Percentiles rank a stretch among this genome's conserved stretches.
Evolutionary conservation across 2,113 vertebrate genomes (phyloP).

Genomic region (Sinocyclocheilus rhinocerous): DNA sequence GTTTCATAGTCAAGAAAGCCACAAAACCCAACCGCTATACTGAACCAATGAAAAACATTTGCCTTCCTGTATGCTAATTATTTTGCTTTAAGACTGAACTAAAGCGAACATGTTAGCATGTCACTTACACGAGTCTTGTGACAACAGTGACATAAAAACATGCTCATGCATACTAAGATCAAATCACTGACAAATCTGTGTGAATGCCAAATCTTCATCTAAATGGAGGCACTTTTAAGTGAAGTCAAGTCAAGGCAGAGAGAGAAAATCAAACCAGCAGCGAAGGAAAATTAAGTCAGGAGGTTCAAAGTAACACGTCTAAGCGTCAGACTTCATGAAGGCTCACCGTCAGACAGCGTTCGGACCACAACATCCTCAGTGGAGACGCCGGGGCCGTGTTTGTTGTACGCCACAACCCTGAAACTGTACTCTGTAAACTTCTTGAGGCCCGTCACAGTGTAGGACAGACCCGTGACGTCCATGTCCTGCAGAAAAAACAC

Average conservation of each 20-base stretch:
- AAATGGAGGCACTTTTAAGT: neutral
- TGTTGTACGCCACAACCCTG: constrained; percentile 95
- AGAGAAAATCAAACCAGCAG: neutral
- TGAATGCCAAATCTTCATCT: neutral
- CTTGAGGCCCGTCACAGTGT: constrained; percentile 86
- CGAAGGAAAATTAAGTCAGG: neutral
- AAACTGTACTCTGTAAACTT: constrained; percentile 94
- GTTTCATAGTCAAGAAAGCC: neutral
- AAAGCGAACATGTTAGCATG: neutral
- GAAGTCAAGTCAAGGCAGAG: neutral
- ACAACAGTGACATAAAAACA: neutral
- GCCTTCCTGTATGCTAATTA: neutral
- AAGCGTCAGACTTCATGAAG: neutral
- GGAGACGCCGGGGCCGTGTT: constrained; percentile 93
- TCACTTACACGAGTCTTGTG: neutral
- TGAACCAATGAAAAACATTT: neutral
- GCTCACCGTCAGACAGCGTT: constrained; percentile 88
- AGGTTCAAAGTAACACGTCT: neutral
- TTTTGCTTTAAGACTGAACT: neutral
- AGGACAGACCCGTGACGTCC: constrained; percentile 81
- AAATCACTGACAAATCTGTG: neutral
- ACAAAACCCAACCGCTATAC: neutral
- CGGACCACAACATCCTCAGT: constrained; percentile 86
- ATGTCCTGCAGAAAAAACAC: constrained; percentile 78
- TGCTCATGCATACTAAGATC: constrained; percentile 6